Percentiles rank a stretch among this genome's conserved stretches.
These are phyloP conservation scores for Cossypha dichroa DNA, from an alignment of 2,797 vertebrate genomes.

Conservation along the genomic window DNA sequence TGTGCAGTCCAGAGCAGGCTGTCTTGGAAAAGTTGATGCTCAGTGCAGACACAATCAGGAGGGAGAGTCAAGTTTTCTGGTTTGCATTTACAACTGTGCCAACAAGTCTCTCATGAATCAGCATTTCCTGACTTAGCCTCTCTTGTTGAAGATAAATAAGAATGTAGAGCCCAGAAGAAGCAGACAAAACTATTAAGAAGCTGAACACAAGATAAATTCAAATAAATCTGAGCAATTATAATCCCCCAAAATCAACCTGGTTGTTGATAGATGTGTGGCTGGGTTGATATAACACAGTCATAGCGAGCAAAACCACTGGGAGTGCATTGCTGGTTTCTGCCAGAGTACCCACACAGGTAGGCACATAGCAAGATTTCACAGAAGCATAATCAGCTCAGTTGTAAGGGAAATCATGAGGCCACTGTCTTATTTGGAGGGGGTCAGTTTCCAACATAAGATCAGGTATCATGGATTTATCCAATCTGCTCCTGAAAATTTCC, in stretches of 20 bases:
- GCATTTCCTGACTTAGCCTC: neutral
- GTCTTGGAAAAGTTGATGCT: neutral
- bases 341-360: neutral
- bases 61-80: neutral
- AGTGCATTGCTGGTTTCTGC: neutral
- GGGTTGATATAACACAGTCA: neutral
- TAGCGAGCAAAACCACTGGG: neutral
- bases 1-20: neutral
- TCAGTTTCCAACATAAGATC: neutral
- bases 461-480: neutral
- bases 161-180: neutral
- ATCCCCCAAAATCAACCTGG: neutral
- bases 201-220: neutral
- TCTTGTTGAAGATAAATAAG: neutral
- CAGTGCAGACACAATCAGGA: neutral
- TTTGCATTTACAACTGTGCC: neutral
- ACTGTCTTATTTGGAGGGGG: accelerated
- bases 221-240: neutral
- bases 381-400: neutral
- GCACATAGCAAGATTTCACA: neutral
- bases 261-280: neutral
- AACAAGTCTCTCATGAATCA: neutral
- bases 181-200: neutral
- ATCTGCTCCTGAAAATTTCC: neutral
- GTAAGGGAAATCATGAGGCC: neutral